Evolutionary conservation across 2,888 invertebrate genomes (phyloP).

Genomic region (Clitarchus hookeri): DNA sequence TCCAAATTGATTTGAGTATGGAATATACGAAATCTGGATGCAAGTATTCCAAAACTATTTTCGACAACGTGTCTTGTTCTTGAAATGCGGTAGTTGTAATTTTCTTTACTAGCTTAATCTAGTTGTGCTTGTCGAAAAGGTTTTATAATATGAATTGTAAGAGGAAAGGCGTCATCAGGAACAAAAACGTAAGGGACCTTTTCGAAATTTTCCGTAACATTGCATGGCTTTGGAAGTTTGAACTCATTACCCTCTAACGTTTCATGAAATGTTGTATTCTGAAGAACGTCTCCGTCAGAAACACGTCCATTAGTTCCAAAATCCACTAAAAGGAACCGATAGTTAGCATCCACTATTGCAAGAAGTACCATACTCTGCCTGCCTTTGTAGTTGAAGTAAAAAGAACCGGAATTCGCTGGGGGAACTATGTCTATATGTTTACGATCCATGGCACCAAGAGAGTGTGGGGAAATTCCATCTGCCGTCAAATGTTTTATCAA

Average conservation of each 20-base stretch:
- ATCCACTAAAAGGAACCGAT: slow-evolving; percentile 44
- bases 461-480: slow-evolving; percentile 37
- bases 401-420: slow-evolving; percentile 45
- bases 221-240: slow-evolving; percentile 45
- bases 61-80: too few relatives aligned
- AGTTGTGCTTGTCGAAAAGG: slow-evolving; percentile 37
- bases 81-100: too few relatives aligned
- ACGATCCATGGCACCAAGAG: slow-evolving; percentile 45
- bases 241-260: slow-evolving; percentile 42
- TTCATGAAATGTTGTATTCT: slow-evolving; percentile 40
- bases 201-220: too few relatives aligned
- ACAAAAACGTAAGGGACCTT: too few relatives aligned
- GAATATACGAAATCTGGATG: slow-evolving; percentile 43
- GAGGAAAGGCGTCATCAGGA: slow-evolving; percentile 46
- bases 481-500: slow-evolving; percentile 18
- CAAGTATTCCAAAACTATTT: slow-evolving; percentile 41
- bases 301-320: slow-evolving; percentile 45
- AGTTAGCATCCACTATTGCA: slow-evolving; percentile 45
- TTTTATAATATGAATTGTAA: slow-evolving; percentile 40
- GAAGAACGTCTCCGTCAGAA: slow-evolving; percentile 44
- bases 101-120: too few relatives aligned
- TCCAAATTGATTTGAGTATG: slow-evolving; percentile 41
- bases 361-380: slow-evolving; percentile 43
- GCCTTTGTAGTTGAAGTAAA: slow-evolving; percentile 47
- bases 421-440: too few relatives aligned